Percentiles rank a stretch among this genome's conserved stretches.
phyloP scores from a whole-genome alignment of 2,797 vertebrate genomes.

The Propithecus perrieri region DNA sequence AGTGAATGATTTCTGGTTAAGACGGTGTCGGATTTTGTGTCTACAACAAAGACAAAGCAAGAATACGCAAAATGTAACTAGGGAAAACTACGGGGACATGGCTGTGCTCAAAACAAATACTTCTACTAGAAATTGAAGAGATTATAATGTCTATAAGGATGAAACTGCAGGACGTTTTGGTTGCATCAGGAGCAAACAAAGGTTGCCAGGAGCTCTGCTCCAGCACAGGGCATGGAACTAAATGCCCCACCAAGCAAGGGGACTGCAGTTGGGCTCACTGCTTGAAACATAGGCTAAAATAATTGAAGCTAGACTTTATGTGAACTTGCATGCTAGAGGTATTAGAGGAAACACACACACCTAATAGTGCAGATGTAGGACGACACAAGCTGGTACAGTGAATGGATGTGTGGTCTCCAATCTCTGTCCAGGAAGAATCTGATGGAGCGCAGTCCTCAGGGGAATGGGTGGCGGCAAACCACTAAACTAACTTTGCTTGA shows the following conservation, averaged over 20 bases:
- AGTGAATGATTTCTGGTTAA: background rate
- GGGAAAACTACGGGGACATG: background rate
- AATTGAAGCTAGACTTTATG: background rate
- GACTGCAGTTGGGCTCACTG: background rate
- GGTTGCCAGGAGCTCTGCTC: background rate
- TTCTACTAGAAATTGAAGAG: background rate
- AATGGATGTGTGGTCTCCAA: background rate
- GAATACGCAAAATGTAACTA: background rate
- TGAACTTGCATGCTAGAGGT: background rate
- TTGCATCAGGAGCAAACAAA: background rate
- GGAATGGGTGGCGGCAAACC: background rate
- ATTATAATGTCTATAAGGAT: background rate
- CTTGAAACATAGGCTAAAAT: background rate
- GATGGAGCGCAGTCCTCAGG: background rate
- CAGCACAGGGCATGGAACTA: fast-evolving
- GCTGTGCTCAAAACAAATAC: background rate
- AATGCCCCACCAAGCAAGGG: background rate
- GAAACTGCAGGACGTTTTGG: background rate
- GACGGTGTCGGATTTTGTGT: background rate
- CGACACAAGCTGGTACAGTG: fast-evolving
- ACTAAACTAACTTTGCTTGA: background rate
- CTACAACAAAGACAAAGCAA: background rate
- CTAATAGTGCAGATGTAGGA: fast-evolving
- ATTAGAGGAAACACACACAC: background rate
- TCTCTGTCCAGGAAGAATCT: background rate